Evolutionary conservation across 2,888 invertebrate species (phyloP), one percentile per base, ranked within the genome.

Genomic region (Leptopilina syphax): DNA sequence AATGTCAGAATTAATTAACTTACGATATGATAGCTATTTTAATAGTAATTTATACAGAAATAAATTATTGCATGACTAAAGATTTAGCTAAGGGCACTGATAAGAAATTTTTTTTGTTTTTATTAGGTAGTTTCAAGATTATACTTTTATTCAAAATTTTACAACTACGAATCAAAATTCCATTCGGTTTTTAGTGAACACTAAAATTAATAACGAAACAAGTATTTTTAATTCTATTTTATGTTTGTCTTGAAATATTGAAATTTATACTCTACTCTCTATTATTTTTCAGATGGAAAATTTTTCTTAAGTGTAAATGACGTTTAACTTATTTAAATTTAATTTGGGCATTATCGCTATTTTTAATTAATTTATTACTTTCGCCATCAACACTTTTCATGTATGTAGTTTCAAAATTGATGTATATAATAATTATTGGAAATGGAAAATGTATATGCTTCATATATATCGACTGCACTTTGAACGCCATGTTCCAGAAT

Each of bases 21-120:
- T 88, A 87, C 85, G 84, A 79, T 83, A 82, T 81, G 81, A 82
- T 83, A 65, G 80, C 80, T 85, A 84, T 84, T 85, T 84, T 84
- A 85, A 84, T 84, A 84, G 83, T 86, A 85, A 86, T 84, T 86
- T 86, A 84, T 84, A 80, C 80, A 70, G 80, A 79, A 76, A 65
- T 65, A 77, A 67, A 79, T 63, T 47, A 10, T 73, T 24, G 3
- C 60, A 68, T 68, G 34, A 34, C 34, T 44, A 6, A 44, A 70
- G 13, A 50, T 70, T 73, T n/a, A 83, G 85, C 50, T 82, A 83
- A 81, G 76, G 77, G 77, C 79, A 65, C 50, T 50, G 10, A 50
- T 50, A 50, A 50, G 1, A 50, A 73, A n/a, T 57, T 8, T 50
- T 12, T 18, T 9, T 27, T 7, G 41, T 41, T 41, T 41, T 41